Evolutionary conservation across 2,888 invertebrate genomes (phyloP), one percentile per base, ranked within the genome.

Genomic region (Leptopilina myrica): DNA sequence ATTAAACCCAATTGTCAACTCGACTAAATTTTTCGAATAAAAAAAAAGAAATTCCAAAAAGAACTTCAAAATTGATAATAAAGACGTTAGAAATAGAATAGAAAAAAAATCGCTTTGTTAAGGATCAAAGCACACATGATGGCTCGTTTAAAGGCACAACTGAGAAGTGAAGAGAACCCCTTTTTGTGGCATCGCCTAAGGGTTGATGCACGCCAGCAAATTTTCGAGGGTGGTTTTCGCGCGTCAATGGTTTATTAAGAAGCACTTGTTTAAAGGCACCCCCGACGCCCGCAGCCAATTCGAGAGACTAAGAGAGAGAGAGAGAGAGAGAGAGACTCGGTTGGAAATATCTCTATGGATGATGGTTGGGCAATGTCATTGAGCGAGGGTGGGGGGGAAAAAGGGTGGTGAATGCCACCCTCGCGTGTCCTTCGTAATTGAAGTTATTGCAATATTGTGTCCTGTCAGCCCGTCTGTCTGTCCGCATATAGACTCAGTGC

Each of bases 361-460:
- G 43, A 43, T 43, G 43, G 43, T 43, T 43, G 43, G 33, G 43
- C 8, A 8, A 43, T 43, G 43, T 43, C 43, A 43, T 43, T 43
- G 85, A 86, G 56, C 65, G 64, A 77, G 82, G 79, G 83, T 79
- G 67, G 11, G 11, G 11, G 49, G 11, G 49, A 8, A 3, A 11
- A 3, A 49, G 49, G 11, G 49, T 20, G 11, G 49, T 76, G 83
- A 81, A 75, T 43, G 43, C 43, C 85, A 84, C 89, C 88, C 87
- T 83, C 83, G 79, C 89, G 88, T 91, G 91, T 90, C 88, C 87
- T 49, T 84, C 85, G 89, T 91, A 91, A 91, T 91, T 91, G 90
- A 90, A 91, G 90, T 91, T 91, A 91, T 91, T 90, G 91, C 91
- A 91, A 91, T 91, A 91, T 91, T 90, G 91, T 91, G 91, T 91